These are phyloP conservation scores for Meiosimyza decipiens DNA, from an alignment of 2,888 invertebrate species.

Conservation along the genomic window DNA sequence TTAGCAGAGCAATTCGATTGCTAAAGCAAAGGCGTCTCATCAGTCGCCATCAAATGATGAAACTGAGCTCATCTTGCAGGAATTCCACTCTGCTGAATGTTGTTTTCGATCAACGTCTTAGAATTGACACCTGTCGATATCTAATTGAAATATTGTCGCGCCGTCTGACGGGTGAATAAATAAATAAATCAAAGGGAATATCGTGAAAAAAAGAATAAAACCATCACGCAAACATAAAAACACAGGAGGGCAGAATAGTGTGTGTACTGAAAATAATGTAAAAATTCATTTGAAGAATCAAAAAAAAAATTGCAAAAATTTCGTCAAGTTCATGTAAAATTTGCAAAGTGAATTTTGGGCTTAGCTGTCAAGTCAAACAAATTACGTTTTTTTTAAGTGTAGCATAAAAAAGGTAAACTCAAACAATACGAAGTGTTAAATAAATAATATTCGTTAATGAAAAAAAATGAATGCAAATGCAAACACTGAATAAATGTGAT, in stretches of 20 bases:
- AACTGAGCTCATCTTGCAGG: conserved; percentile 64
- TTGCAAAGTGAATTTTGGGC: too few relatives aligned
- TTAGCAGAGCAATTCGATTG: conserved; percentile 31
- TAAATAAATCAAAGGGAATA: conserved; percentile 24
- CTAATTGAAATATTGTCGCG: conserved; percentile 66
- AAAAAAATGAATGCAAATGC: too few relatives aligned
- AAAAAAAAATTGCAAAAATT: too few relatives aligned
- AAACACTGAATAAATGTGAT: too few relatives aligned
- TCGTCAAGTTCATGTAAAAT: too few relatives aligned
- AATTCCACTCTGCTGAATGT: conserved; percentile 62
- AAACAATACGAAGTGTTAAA: too few relatives aligned
- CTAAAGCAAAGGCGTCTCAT: conserved; percentile 41
- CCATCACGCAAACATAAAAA: conserved; percentile 19
- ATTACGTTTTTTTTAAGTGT: too few relatives aligned
- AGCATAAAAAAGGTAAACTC: too few relatives aligned
- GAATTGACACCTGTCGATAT: conserved; percentile 67
- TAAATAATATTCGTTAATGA: too few relatives aligned
- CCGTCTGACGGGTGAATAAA: conserved; percentile 64
- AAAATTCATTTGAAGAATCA: background rate
- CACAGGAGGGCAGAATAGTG: background rate
- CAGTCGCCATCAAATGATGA: conserved; percentile 67
- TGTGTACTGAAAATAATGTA: conserved; percentile 13
- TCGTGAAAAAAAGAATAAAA: conserved; percentile 31
- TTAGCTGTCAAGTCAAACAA: too few relatives aligned
- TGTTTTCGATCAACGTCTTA: conserved; percentile 65